Evolutionary conservation across 2,113 vertebrate genomes (phyloP).

Genomic region (Anoplopoma fimbria): DNA sequence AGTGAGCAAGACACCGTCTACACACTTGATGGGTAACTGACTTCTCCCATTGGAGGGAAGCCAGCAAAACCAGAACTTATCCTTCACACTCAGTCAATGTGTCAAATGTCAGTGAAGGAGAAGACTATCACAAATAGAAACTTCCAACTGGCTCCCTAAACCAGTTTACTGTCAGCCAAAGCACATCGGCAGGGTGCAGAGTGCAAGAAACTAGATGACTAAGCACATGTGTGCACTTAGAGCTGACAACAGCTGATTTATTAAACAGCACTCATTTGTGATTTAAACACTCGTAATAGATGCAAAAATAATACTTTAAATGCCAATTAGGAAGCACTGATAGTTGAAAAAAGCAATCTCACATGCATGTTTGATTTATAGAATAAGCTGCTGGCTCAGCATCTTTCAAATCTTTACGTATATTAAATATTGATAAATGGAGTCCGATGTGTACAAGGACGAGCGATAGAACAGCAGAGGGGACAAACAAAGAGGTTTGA

Average conservation of each 20-base stretch:
- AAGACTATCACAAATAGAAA: constrained; percentile 4
- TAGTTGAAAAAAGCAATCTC: constrained; percentile 12
- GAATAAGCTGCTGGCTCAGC: constrained; percentile 21
- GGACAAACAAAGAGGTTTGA: not conserved
- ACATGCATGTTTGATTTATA: constrained; percentile 47
- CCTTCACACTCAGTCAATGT: constrained; percentile 22
- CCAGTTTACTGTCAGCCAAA: constrained; percentile 13
- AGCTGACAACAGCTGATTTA: constrained; percentile 52
- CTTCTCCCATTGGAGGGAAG: not conserved
- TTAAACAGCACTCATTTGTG: constrained; percentile 40
- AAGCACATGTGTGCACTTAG: constrained; percentile 22
- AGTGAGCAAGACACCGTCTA: not conserved
- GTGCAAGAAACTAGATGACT: constrained; percentile 39
- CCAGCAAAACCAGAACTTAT: constrained; percentile 7
- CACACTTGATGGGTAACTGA: not conserved
- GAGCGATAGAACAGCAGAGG: constrained; percentile 7
- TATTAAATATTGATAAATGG: constrained; percentile 57
- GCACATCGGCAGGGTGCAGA: constrained; percentile 27
- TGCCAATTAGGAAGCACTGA: constrained; percentile 44
- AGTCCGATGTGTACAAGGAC: constrained; percentile 5
- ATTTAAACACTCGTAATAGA: constrained; percentile 43
- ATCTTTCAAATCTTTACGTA: constrained; percentile 21
- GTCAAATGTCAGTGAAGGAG: constrained; percentile 3
- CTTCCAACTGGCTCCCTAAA: constrained; percentile 12
- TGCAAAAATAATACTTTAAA: constrained; percentile 28